Evolutionary conservation across 2,888 invertebrate species (phyloP), one percentile per base, ranked within the genome.

Genomic region (Heliconius sara): DNA sequence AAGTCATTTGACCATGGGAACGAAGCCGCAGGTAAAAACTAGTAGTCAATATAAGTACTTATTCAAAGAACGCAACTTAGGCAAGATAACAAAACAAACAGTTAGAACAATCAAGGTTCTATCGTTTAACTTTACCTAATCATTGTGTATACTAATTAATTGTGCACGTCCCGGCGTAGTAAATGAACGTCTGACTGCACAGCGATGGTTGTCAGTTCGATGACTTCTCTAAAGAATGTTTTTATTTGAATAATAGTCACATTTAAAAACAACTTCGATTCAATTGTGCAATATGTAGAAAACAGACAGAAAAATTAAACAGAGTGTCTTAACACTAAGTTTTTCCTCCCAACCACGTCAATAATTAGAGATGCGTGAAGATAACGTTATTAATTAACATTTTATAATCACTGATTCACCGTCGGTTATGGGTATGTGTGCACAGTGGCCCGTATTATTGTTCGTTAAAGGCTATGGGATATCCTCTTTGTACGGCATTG

Each of bases 401-500:
- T 39, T 39, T 39, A 9, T 39, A 39, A 39, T 39, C 34, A 82
- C 82, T 85, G 85, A 85, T 80, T 85, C 84, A 83, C 82, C 60
- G 25, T 30, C 74, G 80, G 77, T 73, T 60, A 75, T 80, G 77
- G 65, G 79, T 82, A 82, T 47, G 52, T 19, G 13, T 47, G 52
- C 78, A 83, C 82, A 84, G 77, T 81, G 81, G 77, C 73, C 34
- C 82, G 82, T 83, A 84, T 85, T 83, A 85, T 87, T 88, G 79
- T 81, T 86, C 89, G 85, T 85, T 83, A 86, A 86, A 87, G 87
- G 89, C 83, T 83, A 87, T 88, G 86, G 90, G 90, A 91, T 90
- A 89, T 90, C 91, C 91, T 91, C 86, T 87, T 89, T 87, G 87
- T 88, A 86, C 86, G 85, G 84, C 85, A 85, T 84, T 84, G 85